Base-by-base conservation (phyloP, 2,797 vertebrate genomes). In the Threskiornis aethiopicus region DNA sequence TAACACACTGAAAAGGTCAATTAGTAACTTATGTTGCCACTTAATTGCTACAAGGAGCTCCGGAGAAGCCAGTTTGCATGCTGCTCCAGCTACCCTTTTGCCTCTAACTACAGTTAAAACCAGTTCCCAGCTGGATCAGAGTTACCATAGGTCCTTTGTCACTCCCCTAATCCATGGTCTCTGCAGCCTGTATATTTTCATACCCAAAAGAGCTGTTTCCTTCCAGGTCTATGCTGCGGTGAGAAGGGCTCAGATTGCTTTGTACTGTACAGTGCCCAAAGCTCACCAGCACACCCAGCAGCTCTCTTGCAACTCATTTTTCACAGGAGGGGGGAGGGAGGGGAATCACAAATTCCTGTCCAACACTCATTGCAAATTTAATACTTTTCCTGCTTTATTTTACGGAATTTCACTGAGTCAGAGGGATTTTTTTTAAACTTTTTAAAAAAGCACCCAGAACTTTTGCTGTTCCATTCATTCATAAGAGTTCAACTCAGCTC, bases 1-100 rank as follows among this genome's bases (percentile, higher is more conserved):
- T 93, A 93, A 89, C 84, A 66, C 88, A 70, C 85, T 95, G 87
- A 96, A 95, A 97, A 67, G 91, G 85, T 96, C 96, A 96, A 96
- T 97, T 92, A 97, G 96, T 46, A 95, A 96, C 89, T 95, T 72
- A 44, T 80, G 93, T 47, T 39, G 62, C 73, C 89, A 95, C 91
- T 91, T 96, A 95, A 94, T 95, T 91, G 91, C 89, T 90, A 75
- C 91, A 95, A 96, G 91, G 76, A 87, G 85, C 94, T 86, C 65
- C 75, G 13, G 35, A 81, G 84, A 96, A 67, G 80, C 35, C 58
- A 16, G 24, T 29, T 16, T 11, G 64, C 55, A 16, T 1, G 77
- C 81, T n/a, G 84, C 33, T 70, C 31, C 70, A 21, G 61, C n/a
- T 29, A 52, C 39, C 20, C 61, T 58, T 70, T 4, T 2, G 35